Percentiles rank a stretch among this genome's conserved stretches.
Evolutionary conservation across 2,113 vertebrate genomes (phyloP).

Genomic region (Tautogolabrus adspersus): DNA sequence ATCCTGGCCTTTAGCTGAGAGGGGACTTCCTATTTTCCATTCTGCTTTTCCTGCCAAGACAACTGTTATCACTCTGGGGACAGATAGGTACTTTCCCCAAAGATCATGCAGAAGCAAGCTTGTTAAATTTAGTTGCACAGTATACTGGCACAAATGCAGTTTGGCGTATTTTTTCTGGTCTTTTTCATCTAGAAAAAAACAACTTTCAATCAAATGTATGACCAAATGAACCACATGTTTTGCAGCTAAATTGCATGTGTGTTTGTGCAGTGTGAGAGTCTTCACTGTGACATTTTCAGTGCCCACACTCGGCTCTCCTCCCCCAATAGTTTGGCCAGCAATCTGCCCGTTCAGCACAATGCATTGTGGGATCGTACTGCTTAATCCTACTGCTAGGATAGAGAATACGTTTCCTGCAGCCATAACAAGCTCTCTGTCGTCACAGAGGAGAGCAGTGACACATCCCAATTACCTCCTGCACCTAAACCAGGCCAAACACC

Average conservation of each 20-base stretch:
- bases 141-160: background rate
- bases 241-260: background rate
- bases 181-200: background rate
- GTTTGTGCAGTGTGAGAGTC: slow-evolving; percentile 1
- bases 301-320: slow-evolving; percentile 11
- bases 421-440: slow-evolving; percentile 45
- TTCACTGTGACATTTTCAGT: slow-evolving; percentile 34
- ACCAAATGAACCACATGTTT: background rate
- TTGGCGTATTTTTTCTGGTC: background rate
- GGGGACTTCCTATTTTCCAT: slow-evolving; percentile 56
- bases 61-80: slow-evolving; percentile 36
- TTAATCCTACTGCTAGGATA: slow-evolving; percentile 64
- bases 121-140: slow-evolving; percentile 9
- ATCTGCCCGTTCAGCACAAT: slow-evolving; percentile 63
- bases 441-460: slow-evolving; percentile 47
- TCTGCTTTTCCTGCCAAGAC: slow-evolving; percentile 52
- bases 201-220: background rate
- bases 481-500: slow-evolving; percentile 40
- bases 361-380: slow-evolving; percentile 55
- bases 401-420: slow-evolving; percentile 42
- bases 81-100: slow-evolving; percentile 34
- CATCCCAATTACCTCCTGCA: slow-evolving; percentile 59
- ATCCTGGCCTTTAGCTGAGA: slow-evolving; percentile 53
- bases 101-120: slow-evolving; percentile 11
- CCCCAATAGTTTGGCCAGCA: slow-evolving; percentile 4